Percentiles rank a stretch among this genome's conserved stretches.
phyloP scores from a whole-genome alignment of 2,113 vertebrate species.

The Electrona antarctica region DNA sequence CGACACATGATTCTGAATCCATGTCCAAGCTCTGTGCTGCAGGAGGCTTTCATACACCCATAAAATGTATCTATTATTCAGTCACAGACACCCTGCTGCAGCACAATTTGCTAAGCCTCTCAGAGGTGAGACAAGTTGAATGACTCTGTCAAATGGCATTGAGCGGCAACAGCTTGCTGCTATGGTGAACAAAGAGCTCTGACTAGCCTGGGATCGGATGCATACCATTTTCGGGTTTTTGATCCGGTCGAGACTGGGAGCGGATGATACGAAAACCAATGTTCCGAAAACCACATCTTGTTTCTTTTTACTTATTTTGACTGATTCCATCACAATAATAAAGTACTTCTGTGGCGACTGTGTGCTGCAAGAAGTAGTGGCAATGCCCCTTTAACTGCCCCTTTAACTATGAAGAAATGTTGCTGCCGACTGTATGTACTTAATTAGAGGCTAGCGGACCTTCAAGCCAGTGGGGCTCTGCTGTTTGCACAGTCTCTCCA shows the following conservation, averaged over 20 bases:
- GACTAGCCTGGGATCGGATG: no score
- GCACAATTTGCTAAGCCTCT: slow-evolving; percentile 58
- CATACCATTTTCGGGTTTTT: no score
- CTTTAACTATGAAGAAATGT: slow-evolving; percentile 20
- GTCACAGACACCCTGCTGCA: slow-evolving; percentile 51
- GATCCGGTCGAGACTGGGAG: no score
- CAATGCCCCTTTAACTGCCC: slow-evolving; percentile 5
- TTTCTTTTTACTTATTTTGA: slow-evolving; percentile 10
- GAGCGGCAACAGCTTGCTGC: no score
- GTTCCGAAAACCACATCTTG: slow-evolving; percentile 25
- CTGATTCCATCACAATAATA: slow-evolving; percentile 16
- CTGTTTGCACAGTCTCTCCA: slow-evolving; percentile 41
- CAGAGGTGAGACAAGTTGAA: slow-evolving; percentile 40
- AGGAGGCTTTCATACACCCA: slow-evolving; percentile 61
- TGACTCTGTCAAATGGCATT: slow-evolving; percentile 17
- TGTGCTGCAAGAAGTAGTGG: background rate
- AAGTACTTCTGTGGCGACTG: slow-evolving; percentile 27
- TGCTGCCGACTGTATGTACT: slow-evolving; percentile 33
- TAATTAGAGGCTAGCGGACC: slow-evolving; percentile 46
- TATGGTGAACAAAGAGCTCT: no score
- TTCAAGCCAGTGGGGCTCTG: slow-evolving; percentile 12
- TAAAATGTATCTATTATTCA: slow-evolving; percentile 70
- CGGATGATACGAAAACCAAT: no score
- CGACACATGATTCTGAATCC: slow-evolving; percentile 48
- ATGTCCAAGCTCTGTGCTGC: slow-evolving; percentile 53